These are phyloP conservation scores for Eulithis prunata DNA, from an alignment of 2,888 invertebrate species.

Conservation along the genomic window DNA sequence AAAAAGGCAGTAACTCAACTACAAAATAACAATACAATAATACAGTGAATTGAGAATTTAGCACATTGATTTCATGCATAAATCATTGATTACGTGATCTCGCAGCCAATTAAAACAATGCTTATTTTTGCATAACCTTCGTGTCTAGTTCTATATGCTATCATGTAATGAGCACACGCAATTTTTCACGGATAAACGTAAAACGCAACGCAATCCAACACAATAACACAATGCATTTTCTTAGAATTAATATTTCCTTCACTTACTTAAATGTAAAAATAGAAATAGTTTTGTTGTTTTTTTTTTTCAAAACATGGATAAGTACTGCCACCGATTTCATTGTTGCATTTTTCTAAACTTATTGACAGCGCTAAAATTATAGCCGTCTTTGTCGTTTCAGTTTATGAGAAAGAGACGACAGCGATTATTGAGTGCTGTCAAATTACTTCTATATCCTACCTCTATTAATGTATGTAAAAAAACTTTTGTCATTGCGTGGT, in stretches of 20 bases:
- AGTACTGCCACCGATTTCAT: too few relatives aligned
- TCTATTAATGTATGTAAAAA: too few relatives aligned
- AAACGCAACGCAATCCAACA: constrained; percentile 4
- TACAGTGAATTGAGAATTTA: constrained; percentile 12
- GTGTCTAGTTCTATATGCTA: constrained; percentile 31
- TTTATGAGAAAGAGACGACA: too few relatives aligned
- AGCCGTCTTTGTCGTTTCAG: too few relatives aligned
- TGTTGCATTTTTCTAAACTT: too few relatives aligned
- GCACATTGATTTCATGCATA: constrained; percentile 36
- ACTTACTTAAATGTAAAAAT: too few relatives aligned
- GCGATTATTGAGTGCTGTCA: too few relatives aligned
- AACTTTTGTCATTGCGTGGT: too few relatives aligned
- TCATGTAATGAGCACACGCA: constrained; percentile 39
- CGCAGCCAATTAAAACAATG: constrained; percentile 36
- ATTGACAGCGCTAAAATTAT: too few relatives aligned
- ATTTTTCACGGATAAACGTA: constrained; percentile 25
- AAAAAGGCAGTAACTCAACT: neutral
- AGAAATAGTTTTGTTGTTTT: too few relatives aligned
- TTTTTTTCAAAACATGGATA: too few relatives aligned
- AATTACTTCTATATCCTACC: too few relatives aligned
- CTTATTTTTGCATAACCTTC: constrained; percentile 44
- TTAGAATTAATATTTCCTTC: neutral
- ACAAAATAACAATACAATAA: constrained; percentile 1
- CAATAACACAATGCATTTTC: constrained; percentile 2
- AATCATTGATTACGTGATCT: constrained; percentile 38